phyloP scores from a whole-genome alignment of 2,888 invertebrate species.

The Andrena chrysosceles region DNA sequence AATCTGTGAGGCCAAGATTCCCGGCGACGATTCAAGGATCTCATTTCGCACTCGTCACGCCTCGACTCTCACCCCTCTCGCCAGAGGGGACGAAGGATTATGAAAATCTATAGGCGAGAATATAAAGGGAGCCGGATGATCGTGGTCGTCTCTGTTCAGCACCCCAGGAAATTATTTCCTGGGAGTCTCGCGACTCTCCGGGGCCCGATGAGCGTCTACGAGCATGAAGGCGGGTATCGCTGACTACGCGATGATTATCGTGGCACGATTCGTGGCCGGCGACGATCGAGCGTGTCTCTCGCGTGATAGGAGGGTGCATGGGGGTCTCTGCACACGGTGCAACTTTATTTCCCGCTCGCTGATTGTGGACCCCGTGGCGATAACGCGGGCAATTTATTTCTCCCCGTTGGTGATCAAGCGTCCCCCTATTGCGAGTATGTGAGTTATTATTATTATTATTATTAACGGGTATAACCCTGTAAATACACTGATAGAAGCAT shows the following conservation, averaged over 20 bases:
- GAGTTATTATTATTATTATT: too few relatives aligned
- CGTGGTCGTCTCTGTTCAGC: slow-evolving; percentile 20
- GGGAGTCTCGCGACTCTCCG: slow-evolving; percentile 44
- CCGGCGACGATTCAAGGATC: slow-evolving; percentile 49
- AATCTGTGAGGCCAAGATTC: slow-evolving; percentile 9
- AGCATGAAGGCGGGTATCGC: slow-evolving; percentile 47
- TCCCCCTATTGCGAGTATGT: neutral
- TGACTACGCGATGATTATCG: slow-evolving; percentile 63
- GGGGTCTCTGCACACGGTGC: neutral
- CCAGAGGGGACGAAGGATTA: slow-evolving; percentile 53
- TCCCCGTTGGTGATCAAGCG: neutral
- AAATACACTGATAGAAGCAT: too few relatives aligned
- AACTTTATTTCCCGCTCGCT: slow-evolving; percentile 6
- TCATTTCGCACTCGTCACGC: slow-evolving; percentile 54
- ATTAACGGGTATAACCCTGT: too few relatives aligned
- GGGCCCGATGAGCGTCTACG: slow-evolving; percentile 58
- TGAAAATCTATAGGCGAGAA: slow-evolving; percentile 64
- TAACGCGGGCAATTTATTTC: neutral
- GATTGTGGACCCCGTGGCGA: neutral
- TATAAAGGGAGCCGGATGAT: slow-evolving; percentile 48
- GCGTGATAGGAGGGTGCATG: slow-evolving; percentile 37
- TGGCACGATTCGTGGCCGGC: slow-evolving; percentile 15
- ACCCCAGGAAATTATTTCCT: slow-evolving; percentile 65
- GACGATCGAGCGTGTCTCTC: slow-evolving; percentile 35
- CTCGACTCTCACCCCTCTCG: slow-evolving; percentile 45